These are phyloP conservation scores for Bettongia penicillata DNA, from an alignment of 2,113 vertebrate genomes.

Conservation along the genomic window DNA sequence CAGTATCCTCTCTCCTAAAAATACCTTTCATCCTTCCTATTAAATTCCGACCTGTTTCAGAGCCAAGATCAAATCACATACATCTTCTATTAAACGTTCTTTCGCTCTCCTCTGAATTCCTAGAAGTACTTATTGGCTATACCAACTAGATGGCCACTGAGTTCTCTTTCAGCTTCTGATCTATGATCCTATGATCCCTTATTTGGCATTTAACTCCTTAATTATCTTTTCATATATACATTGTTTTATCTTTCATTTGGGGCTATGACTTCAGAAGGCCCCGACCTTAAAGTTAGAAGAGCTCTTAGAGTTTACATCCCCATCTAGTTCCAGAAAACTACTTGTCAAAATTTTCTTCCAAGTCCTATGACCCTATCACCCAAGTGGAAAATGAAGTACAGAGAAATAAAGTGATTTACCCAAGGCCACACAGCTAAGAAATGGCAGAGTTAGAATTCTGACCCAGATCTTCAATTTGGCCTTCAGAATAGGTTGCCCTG, in stretches of 20 bases:
- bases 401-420: not conserved
- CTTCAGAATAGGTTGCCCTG: not conserved
- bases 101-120: not conserved
- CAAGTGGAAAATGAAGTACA: not conserved
- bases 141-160: not conserved
- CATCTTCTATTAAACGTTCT: not conserved
- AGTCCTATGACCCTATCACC: not conserved
- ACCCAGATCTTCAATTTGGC: not conserved
- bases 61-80: not conserved
- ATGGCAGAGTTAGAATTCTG: not conserved
- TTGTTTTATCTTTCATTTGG: not conserved
- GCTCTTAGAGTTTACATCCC: not conserved
- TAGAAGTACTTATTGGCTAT: not conserved
- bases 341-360: not conserved
- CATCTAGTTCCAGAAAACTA: not conserved
- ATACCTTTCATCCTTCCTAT: not conserved
- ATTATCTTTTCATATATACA: not conserved
- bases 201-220: not conserved
- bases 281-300: not conserved
- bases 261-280: not conserved
- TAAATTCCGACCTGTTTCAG: not conserved
- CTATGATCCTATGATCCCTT: not conserved
- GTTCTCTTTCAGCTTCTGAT: not conserved
- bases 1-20: not conserved
- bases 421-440: not conserved